Evolutionary conservation across 2,797 vertebrate species (phyloP).

Genomic region (Petrocephalus schoutedeni): DNA sequence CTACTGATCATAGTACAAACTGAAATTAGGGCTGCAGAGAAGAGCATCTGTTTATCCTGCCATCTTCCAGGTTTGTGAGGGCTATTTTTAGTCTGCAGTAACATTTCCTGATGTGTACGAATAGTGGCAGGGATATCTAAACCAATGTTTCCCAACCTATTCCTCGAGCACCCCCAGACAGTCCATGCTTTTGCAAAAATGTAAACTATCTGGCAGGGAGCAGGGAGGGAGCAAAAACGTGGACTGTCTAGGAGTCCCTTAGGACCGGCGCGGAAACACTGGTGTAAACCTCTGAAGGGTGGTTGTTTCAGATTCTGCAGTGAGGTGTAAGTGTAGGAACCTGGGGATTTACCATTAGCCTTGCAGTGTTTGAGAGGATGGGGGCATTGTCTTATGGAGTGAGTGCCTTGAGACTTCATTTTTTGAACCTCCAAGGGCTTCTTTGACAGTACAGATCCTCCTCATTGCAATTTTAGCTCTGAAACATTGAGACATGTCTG

Average conservation of each 20-base stretch:
- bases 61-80: neutral
- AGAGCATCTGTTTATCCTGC: neutral
- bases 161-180: neutral
- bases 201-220: neutral
- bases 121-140: neutral
- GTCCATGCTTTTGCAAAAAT: neutral
- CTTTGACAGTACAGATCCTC: neutral
- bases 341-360: neutral
- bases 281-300: neutral
- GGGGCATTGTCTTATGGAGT: neutral
- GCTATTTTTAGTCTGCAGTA: neutral
- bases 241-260: neutral
- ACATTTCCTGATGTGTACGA: neutral
- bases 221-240: neutral
- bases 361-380: neutral
- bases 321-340: neutral
- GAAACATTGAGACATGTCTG: neutral
- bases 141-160: neutral
- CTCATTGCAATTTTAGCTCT: neutral
- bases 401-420: neutral
- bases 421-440: neutral
- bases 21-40: neutral
- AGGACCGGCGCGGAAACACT: neutral
- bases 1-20: neutral
- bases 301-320: neutral